Percentiles rank a stretch among this genome's conserved stretches.
phyloP scores from a whole-genome alignment of 2,888 invertebrate genomes.

The Antheraea yamamai region DNA sequence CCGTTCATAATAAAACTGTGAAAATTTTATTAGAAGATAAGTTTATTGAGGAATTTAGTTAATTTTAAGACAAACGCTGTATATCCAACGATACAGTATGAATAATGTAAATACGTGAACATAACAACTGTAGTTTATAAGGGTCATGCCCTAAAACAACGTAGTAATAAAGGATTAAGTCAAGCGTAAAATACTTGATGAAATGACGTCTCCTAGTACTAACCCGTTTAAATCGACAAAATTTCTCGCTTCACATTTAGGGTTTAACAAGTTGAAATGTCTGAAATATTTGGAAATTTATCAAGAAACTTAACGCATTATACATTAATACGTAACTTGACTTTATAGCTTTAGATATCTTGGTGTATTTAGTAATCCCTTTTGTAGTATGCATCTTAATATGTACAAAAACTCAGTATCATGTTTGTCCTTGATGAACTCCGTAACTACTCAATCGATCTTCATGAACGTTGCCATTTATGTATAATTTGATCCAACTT shows the following conservation, averaged over 20 bases:
- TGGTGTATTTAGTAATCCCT: not conserved
- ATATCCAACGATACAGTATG: not conserved
- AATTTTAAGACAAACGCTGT: not conserved
- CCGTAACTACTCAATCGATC: no score
- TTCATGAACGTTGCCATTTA: no score
- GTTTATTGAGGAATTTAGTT: not conserved
- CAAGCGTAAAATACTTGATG: constrained; percentile 22
- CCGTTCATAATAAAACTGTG: no score
- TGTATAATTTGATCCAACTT: no score
- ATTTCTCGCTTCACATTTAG: constrained; percentile 12
- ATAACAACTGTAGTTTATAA: constrained; percentile 9
- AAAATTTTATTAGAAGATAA: not conserved
- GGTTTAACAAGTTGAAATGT: not conserved
- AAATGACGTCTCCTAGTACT: constrained; percentile 15
- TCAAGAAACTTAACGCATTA: not conserved
- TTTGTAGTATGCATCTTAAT: not conserved
- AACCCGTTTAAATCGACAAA: constrained; percentile 15
- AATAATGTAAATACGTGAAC: constrained; percentile 2
- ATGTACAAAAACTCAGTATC: not conserved
- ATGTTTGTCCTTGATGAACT: no score
- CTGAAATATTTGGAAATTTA: constrained; percentile 17
- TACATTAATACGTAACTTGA: not conserved
- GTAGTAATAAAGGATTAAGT: constrained; percentile 19
- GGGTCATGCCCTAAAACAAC: constrained; percentile 16
- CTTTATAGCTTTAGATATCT: not conserved